Conservation (phyloP, 2,888 invertebrate genomes). For the Acleris sparsana region DNA sequence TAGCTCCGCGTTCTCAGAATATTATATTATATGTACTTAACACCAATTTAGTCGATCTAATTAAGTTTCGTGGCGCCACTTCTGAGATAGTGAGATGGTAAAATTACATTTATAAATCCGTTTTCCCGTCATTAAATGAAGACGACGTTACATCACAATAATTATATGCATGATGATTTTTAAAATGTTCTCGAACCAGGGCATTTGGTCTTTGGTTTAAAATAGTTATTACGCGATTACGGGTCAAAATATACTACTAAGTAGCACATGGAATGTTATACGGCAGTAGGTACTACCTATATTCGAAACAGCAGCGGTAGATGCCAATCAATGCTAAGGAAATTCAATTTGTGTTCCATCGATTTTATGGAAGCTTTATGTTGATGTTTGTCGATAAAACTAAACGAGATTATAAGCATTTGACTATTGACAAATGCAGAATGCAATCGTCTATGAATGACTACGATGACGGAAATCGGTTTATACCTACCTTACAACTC, state of each 20-base stretch:
- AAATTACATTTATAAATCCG: background rate
- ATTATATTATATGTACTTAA: conserved; percentile 16
- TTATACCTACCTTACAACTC: background rate
- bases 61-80: conserved; percentile 12
- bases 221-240: too few species aligned
- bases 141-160: too few species aligned
- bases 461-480: background rate
- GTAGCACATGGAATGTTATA: background rate
- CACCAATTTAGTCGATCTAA: conserved; percentile 23
- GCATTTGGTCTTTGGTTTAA: too few species aligned
- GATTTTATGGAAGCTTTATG: conserved; percentile 36
- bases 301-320: conserved; percentile 12
- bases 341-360: conserved; percentile 37
- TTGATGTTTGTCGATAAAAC: conserved; percentile 27
- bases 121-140: too few species aligned
- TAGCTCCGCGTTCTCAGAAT: conserved; percentile 21
- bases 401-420: conserved; percentile 23
- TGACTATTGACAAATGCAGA: conserved; percentile 1
- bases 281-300: background rate
- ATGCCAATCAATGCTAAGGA: conserved; percentile 29
- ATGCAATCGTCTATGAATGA: background rate
- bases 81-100: conserved; percentile 4
- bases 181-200: too few species aligned
- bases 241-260: too few species aligned
- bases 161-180: too few species aligned